Percentiles rank a stretch among this genome's conserved stretches.
phyloP scores from a whole-genome alignment of 2,797 vertebrate species.

The Pygocentrus nattereri region DNA sequence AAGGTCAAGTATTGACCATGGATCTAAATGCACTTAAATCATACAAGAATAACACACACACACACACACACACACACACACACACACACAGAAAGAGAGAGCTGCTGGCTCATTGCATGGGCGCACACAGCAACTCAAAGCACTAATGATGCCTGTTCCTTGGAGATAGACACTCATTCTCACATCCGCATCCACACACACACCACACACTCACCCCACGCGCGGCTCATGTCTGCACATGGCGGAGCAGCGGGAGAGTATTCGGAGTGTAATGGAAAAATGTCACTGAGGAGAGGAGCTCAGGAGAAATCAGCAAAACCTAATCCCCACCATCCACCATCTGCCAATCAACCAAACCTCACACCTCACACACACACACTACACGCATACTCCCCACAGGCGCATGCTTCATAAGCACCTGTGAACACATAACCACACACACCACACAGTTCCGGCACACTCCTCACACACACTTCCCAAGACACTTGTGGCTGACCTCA shows the following conservation, averaged over 20 bases:
- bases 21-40: too few relatives aligned
- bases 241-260: slow-evolving; percentile 44
- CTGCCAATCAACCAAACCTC: slow-evolving; percentile 47
- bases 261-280: slow-evolving; percentile 54
- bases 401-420: slow-evolving; percentile 16
- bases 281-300: slow-evolving; percentile 39
- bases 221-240: slow-evolving; percentile 32
- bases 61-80: too few relatives aligned
- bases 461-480: slow-evolving; percentile 4
- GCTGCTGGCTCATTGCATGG: neutral
- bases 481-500: neutral
- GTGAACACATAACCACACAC: slow-evolving; percentile 13
- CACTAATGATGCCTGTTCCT: slow-evolving; percentile 23
- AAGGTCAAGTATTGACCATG: too few relatives aligned
- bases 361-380: neutral
- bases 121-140: neutral
- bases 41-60: too few relatives aligned
- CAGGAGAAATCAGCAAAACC: slow-evolving; percentile 32
- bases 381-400: slow-evolving; percentile 12
- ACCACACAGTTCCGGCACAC: slow-evolving; percentile 14
- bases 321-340: slow-evolving; percentile 43
- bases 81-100: too few relatives aligned
- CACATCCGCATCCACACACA: slow-evolving; percentile 12
- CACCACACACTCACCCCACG: slow-evolving; percentile 18
- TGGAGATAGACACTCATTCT: slow-evolving; percentile 34